Percentiles rank a stretch among this genome's conserved stretches.
Evolutionary conservation across 2,797 vertebrate genomes (phyloP).

Genomic region (Molossus alvarezi): DNA sequence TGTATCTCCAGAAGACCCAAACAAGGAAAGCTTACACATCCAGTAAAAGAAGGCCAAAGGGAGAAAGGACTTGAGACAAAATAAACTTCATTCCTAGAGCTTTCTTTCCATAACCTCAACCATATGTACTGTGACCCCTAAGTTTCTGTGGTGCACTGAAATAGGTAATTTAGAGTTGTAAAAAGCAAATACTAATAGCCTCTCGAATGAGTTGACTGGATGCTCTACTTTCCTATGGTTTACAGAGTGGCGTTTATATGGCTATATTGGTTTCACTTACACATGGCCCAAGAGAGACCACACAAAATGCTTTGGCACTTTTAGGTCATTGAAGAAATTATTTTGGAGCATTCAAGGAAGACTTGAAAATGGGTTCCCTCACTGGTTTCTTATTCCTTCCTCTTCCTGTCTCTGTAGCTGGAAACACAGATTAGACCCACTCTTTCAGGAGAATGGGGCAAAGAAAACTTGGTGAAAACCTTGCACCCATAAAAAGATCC

Average conservation of each 20-base stretch:
- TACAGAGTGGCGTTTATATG: background rate
- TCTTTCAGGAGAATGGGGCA: constrained; percentile 1
- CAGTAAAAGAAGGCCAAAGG: constrained; percentile 67
- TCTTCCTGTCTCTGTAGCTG: constrained; percentile 27
- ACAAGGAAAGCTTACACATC: constrained; percentile 62
- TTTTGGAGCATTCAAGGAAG: constrained; percentile 50
- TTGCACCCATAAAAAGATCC: background rate
- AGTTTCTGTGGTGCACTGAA: constrained; percentile 56
- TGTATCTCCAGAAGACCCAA: constrained; percentile 40
- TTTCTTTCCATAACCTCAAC: constrained; percentile 49
- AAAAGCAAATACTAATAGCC: constrained; percentile 59
- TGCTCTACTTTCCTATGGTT: constrained; percentile 38
- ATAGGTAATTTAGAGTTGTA: constrained; percentile 60
- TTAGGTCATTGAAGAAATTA: constrained; percentile 30
- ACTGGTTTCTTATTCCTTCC: constrained; percentile 38
- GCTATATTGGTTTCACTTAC: constrained; percentile 44
- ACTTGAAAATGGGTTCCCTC: constrained; percentile 29
- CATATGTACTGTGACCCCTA: background rate
- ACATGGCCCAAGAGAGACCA: constrained; percentile 45
- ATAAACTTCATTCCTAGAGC: constrained; percentile 38
- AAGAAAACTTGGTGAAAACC: constrained; percentile 9
- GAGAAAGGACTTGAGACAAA: constrained; percentile 59
- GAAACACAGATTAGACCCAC: constrained; percentile 1
- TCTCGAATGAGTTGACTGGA: constrained; percentile 49
- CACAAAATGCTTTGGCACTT: constrained; percentile 35